Evolutionary conservation across 1,140 invertebrate genomes (phyloP).

Genomic region (Zaprionus ornatus): DNA sequence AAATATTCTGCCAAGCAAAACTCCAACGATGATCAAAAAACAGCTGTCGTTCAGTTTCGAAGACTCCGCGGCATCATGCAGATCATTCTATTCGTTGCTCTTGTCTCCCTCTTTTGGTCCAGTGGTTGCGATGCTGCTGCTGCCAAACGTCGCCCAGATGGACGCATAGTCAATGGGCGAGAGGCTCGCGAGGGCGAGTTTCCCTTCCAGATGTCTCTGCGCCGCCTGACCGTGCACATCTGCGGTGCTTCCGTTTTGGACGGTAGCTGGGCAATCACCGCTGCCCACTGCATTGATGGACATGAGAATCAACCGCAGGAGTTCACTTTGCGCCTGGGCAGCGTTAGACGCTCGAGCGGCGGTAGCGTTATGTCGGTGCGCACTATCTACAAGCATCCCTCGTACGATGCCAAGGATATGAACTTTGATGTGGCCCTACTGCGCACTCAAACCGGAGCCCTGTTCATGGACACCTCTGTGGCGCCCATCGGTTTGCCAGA

Average conservation of each 20-base stretch:
- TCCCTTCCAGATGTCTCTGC: slow-evolving; percentile 68
- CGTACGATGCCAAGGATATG: slow-evolving; percentile 69
- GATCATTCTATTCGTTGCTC: neutral
- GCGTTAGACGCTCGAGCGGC: slow-evolving; percentile 45
- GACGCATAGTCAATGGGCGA: slow-evolving; percentile 75
- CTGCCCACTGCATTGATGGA: slow-evolving; percentile 77
- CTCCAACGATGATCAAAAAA: slow-evolving; percentile 19
- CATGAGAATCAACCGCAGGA: slow-evolving; percentile 60
- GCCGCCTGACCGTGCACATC: slow-evolving; percentile 68
- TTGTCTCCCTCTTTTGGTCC: slow-evolving; percentile 14
- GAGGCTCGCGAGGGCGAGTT: slow-evolving; percentile 65
- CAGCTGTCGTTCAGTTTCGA: slow-evolving; percentile 25
- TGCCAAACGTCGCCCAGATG: slow-evolving; percentile 47
- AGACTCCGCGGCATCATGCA: slow-evolving; percentile 30
- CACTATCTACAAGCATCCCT: slow-evolving; percentile 76
- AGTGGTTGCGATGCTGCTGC: slow-evolving; percentile 9
- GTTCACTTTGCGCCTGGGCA: slow-evolving; percentile 73
- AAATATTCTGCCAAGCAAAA: slow-evolving; percentile 26
- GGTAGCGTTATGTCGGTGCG: slow-evolving; percentile 62
- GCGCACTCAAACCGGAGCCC: slow-evolving; percentile 44
- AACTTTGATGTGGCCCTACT: slow-evolving; percentile 77
- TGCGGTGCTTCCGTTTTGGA: slow-evolving; percentile 80
- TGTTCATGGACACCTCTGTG: slow-evolving; percentile 46
- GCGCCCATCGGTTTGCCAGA: slow-evolving; percentile 59
- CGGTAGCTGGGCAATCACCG: slow-evolving; percentile 78